Evolutionary conservation across 2,888 invertebrate genomes (phyloP).

Genomic region (Leptopterna dolabrata): DNA sequence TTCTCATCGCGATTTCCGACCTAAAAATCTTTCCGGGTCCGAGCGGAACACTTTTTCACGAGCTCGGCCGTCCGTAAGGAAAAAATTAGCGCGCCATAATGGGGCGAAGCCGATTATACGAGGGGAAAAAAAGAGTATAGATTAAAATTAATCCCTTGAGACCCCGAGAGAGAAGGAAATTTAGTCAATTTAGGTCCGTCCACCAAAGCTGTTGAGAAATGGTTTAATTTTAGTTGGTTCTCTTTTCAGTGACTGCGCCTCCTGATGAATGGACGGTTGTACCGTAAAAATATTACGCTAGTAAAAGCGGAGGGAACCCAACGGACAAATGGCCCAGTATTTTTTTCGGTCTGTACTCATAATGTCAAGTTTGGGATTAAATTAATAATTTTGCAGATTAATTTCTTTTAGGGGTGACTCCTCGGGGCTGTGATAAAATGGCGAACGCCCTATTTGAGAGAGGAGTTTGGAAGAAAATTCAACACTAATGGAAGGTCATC

Average conservation of each 20-base stretch:
- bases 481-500: too few relatives aligned
- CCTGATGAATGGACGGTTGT: constrained; percentile 3
- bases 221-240: constrained; percentile 11
- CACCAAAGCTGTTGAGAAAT: constrained; percentile 7
- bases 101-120: constrained; percentile 3
- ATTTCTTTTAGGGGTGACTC: neutral
- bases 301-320: neutral
- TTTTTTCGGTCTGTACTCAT: neutral
- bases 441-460: neutral
- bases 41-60: neutral
- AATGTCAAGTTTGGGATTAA: constrained; percentile 8
- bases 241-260: neutral
- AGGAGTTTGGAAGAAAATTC: neutral
- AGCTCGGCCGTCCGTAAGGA: neutral
- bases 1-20: neutral
- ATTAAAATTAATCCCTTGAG: constrained; percentile 7
- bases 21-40: neutral
- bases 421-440: neutral
- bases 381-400: neutral
- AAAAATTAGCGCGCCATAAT: constrained; percentile 11
- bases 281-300: neutral
- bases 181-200: constrained; percentile 7
- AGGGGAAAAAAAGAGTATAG: neutral
- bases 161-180: neutral
- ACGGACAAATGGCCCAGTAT: neutral